These are phyloP conservation scores for Meta bourneti DNA, from an alignment of 2,888 invertebrate genomes.

Conservation along the genomic window DNA sequence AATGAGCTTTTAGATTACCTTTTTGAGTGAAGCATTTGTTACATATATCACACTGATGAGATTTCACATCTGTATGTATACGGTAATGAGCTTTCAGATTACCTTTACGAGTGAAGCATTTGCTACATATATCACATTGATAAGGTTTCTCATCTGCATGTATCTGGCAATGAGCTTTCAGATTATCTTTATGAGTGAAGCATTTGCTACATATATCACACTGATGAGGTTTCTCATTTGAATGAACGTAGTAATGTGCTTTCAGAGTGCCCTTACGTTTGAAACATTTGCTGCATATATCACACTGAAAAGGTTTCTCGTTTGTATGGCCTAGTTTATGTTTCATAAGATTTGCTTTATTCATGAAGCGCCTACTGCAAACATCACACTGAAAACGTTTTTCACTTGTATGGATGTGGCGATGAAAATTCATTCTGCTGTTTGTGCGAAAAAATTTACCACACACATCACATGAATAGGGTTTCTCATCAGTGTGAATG, in stretches of 20 bases:
- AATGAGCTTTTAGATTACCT: no score
- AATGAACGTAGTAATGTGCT: not conserved
- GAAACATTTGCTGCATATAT: not conserved
- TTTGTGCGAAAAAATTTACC: not conserved
- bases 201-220: no score
- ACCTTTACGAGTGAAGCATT: no score
- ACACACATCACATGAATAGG: constrained; percentile 1
- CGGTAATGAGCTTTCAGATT: no score
- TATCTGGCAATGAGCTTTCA: no score
- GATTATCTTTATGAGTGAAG: no score
- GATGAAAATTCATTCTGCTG: not conserved
- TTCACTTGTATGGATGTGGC: not conserved
- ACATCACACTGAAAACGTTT: not conserved
- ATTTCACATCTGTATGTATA: no score
- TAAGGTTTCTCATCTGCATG: no score
- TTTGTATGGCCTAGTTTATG: not conserved
- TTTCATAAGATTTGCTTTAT: not conserved
- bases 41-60: no score
- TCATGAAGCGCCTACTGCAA: not conserved
- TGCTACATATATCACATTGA: no score
- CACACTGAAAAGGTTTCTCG: not conserved
- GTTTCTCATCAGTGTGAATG: constrained; percentile 7
- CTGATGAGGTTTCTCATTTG: not conserved
- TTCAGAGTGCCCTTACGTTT: not conserved
- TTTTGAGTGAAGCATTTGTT: no score